A percentile compares a stretch with the other conserved stretches of the same genome.
Evolutionary conservation across 2,797 vertebrate genomes (phyloP).

Genomic region (Botia almorhae): DNA sequence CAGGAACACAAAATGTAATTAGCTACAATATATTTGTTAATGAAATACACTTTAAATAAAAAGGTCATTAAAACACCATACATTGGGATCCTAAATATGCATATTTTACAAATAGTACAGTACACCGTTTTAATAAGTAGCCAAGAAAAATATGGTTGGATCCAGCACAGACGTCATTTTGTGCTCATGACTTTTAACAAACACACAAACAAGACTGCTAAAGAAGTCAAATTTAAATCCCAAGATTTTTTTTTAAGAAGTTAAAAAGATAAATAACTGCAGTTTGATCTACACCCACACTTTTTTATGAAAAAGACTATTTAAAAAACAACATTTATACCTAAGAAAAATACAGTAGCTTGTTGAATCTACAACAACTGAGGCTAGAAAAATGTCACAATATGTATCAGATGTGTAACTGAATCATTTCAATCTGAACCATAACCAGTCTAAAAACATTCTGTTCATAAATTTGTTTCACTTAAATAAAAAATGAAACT

Average conservation of each 20-base stretch:
- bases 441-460: conserved; percentile 1
- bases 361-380: conserved; percentile 30
- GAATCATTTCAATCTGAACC: neutral
- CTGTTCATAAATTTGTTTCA: neutral
- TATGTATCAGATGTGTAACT: neutral
- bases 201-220: neutral
- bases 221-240: neutral
- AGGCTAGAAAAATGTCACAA: conserved; percentile 8
- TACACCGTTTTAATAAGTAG: conserved; percentile 28
- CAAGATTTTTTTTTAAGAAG: neutral
- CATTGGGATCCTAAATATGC: conserved; percentile 28
- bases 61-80: neutral
- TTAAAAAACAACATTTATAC: conserved; percentile 23
- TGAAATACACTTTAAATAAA: conserved; percentile 12
- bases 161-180: conserved; percentile 25
- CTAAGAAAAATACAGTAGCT: conserved; percentile 41
- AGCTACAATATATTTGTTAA: conserved; percentile 21
- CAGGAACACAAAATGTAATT: conserved; percentile 21
- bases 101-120: conserved; percentile 36
- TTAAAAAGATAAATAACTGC: conserved; percentile 25
- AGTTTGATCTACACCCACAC: conserved; percentile 5
- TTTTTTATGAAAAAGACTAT: neutral
- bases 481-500: conserved; percentile 8
- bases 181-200: neutral
- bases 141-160: conserved; percentile 4